Conservation (phyloP, 2,797 vertebrate genomes). For the Phylloscopus collybita region DNA sequence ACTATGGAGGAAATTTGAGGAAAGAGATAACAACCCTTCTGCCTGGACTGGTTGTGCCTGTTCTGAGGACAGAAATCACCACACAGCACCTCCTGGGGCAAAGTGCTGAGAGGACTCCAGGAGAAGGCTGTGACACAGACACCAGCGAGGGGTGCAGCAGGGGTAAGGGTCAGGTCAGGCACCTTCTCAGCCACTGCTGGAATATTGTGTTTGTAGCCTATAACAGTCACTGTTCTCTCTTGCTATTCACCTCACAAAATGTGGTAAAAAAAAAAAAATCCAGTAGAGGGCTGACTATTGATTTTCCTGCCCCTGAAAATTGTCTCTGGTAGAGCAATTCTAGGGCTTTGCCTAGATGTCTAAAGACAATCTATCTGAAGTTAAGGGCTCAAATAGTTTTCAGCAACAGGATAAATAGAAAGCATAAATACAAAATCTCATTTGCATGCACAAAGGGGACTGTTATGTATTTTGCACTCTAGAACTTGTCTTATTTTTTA, state of each 20-base stretch:
- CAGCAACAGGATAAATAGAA: background rate
- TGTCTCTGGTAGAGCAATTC: background rate
- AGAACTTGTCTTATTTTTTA: background rate
- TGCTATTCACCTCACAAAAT: background rate
- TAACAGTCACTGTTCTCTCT: background rate
- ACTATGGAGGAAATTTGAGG: background rate
- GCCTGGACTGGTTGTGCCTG: background rate
- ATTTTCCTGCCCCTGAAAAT: background rate
- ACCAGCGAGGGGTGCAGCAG: accelerated
- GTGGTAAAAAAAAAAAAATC: background rate
- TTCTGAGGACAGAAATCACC: background rate
- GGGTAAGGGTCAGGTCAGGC: background rate
- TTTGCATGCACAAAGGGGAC: background rate
- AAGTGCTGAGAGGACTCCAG: too few relatives aligned
- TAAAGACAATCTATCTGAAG: background rate
- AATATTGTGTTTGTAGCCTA: background rate
- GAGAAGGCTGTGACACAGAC: background rate
- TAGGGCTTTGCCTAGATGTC: background rate
- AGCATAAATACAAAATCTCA: background rate
- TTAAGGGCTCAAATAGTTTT: background rate
- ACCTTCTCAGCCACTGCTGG: accelerated
- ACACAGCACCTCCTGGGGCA: background rate
- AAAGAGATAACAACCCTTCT: background rate
- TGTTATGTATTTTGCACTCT: background rate
- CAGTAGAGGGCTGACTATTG: accelerated